These are phyloP conservation scores for Circaetus gallicus DNA, from an alignment of 2,113 vertebrate species.

Conservation along the genomic window DNA sequence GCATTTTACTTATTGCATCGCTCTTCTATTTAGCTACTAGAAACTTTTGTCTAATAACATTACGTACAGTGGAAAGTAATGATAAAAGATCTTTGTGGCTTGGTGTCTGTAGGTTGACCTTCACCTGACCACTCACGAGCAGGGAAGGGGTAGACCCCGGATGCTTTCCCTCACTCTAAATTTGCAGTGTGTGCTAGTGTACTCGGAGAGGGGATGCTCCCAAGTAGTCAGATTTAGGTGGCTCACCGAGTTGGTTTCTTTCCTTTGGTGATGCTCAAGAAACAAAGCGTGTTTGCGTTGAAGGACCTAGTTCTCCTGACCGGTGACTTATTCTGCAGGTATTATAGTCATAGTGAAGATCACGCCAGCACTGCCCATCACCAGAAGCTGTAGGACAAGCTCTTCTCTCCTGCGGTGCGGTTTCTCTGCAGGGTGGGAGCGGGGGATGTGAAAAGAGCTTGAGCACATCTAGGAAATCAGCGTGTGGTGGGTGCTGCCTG, in stretches of 20 bases:
- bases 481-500: accelerated
- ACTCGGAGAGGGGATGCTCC: neutral
- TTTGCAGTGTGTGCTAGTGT: accelerated
- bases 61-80: neutral
- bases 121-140: neutral
- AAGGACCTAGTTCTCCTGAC: neutral
- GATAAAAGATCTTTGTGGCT: neutral
- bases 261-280: neutral
- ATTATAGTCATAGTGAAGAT: accelerated
- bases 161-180: neutral
- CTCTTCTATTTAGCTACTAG: neutral
- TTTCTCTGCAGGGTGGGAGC: neutral
- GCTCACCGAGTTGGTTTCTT: neutral
- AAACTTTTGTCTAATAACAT: neutral
- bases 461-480: neutral
- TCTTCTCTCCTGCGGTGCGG: neutral
- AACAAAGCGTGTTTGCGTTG: neutral
- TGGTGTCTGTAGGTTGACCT: neutral
- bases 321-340: accelerated
- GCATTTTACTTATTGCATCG: neutral
- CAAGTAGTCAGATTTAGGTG: neutral
- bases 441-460: neutral
- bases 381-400: neutral
- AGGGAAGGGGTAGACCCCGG: neutral
- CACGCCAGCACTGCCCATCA: accelerated